Evolutionary conservation across 2,797 vertebrate genomes (phyloP).

Genomic region (Amblyraja radiata): DNA sequence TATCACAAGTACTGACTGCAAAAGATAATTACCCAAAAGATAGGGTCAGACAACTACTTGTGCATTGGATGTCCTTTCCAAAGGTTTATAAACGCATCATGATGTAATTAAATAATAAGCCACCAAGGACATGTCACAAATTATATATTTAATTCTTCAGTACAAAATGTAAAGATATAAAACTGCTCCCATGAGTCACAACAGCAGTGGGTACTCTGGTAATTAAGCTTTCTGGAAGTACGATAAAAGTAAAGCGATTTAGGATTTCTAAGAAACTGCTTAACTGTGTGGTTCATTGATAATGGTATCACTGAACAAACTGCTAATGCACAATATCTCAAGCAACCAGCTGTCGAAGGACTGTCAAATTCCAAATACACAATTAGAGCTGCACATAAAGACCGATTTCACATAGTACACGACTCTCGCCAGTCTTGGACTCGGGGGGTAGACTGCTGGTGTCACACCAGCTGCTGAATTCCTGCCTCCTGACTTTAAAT

Average conservation of each 20-base stretch:
- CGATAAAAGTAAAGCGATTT: not conserved
- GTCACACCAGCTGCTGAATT: slow-evolving; percentile 24
- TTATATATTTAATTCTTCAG: not conserved
- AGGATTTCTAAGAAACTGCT: slow-evolving; percentile 7
- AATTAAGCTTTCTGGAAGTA: not conserved
- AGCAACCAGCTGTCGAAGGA: not conserved
- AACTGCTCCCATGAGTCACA: not conserved
- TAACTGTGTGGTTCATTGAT: slow-evolving; percentile 22
- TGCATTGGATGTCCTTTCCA: too few species aligned
- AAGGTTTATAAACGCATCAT: not conserved
- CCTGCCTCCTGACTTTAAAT: slow-evolving; percentile 26
- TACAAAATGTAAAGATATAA: not conserved
- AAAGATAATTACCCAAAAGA: not conserved
- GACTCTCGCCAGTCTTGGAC: not conserved
- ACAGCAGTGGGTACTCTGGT: not conserved
- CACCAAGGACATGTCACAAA: not conserved
- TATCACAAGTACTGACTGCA: not conserved
- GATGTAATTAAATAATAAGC: not conserved
- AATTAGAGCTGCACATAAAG: not conserved
- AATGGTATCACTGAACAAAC: not conserved
- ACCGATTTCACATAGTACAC: too few species aligned
- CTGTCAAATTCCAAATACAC: not conserved
- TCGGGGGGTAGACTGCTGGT: not conserved
- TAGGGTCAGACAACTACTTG: not conserved
- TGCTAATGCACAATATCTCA: slow-evolving; percentile 7